These are phyloP conservation scores for Anarrhichthys ocellatus DNA, from an alignment of 2,113 vertebrate species.

Conservation along the genomic window DNA sequence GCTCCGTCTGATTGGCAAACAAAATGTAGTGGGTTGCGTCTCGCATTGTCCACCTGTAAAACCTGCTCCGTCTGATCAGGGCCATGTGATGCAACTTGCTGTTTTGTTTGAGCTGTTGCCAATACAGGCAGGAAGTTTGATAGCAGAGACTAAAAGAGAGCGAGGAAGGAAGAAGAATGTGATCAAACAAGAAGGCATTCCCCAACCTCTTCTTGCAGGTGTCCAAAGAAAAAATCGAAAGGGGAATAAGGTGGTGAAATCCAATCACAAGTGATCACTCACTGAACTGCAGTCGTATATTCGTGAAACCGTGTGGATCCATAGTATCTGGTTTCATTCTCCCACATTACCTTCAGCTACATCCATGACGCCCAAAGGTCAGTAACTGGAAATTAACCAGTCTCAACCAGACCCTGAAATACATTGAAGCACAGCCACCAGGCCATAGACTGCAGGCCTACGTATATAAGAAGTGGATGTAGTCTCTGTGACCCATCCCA, in stretches of 20 bases:
- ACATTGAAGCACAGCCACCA: slow-evolving; percentile 1
- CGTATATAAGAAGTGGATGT: no score
- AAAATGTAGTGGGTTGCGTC: no score
- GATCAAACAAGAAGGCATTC: slow-evolving; percentile 30
- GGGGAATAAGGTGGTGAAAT: not conserved
- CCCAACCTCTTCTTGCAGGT: not conserved
- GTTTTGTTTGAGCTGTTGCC: slow-evolving; percentile 52
- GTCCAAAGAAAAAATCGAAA: slow-evolving; percentile 16
- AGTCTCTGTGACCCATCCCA: no score
- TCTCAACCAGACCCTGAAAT: not conserved
- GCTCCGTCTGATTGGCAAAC: no score
- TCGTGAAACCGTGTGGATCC: not conserved
- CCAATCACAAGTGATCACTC: not conserved
- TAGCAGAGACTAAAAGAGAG: slow-evolving; percentile 43
- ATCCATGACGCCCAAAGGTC: not conserved
- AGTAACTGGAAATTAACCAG: not conserved
- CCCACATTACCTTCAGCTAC: not conserved
- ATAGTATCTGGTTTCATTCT: not conserved
- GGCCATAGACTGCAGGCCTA: no score
- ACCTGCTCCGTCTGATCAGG: not conserved
- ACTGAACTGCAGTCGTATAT: not conserved
- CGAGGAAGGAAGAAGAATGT: slow-evolving; percentile 23
- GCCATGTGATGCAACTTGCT: slow-evolving; percentile 14
- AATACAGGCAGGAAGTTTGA: slow-evolving; percentile 52
- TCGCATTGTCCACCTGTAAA: no score